Base-by-base conservation (phyloP, 2,888 invertebrate species). In the Agonopterix arenella region DNA sequence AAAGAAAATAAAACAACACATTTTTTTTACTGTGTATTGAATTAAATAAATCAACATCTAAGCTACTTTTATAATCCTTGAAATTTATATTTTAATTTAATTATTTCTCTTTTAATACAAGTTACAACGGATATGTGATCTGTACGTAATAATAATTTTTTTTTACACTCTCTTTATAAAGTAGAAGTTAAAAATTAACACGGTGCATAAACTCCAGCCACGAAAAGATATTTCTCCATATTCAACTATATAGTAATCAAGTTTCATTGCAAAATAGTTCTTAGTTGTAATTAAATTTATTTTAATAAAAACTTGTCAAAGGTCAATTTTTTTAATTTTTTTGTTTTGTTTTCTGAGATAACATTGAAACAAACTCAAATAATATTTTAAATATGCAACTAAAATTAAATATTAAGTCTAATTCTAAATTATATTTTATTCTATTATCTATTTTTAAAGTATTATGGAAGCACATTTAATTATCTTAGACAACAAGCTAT, bases 381-480 rank as follows among this genome's bases (percentile, higher is more conserved):
- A 28, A 28, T 28, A 28, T 28, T 28, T 5, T 40, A 9, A 49
- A 49, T 45, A 49, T 36, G 36, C 45, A 45, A 49, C 45, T 36
- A 45, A 45, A 36, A 8, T 41, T 36, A 13, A 13, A 4, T 28
- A 36, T 45, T 11, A 11, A 49, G 40, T 41, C 41, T 46, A 45
- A 36, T 8, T 8, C 11, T n/a, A 4, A 45, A 8, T 11, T 11
- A 11, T 11, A 11, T 36, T 40, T 16, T 13, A 47, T 28, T 42
- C 44, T 49, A 46, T 4, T 40, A 9, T 45, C 40, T 40, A 40
- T 40, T 48, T 48, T 56, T 52, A 44, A 55, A 53, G 10, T n/a
- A 40, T 40, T 40, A 40, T 40, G 66, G 66, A 68, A 68, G 68
- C 68, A 66, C 68, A 59, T 28, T 18, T 46, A 54, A 53, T 52